These are phyloP conservation scores for Strigamia crassipes DNA, from an alignment of 2,888 invertebrate species.

Conservation along the genomic window DNA sequence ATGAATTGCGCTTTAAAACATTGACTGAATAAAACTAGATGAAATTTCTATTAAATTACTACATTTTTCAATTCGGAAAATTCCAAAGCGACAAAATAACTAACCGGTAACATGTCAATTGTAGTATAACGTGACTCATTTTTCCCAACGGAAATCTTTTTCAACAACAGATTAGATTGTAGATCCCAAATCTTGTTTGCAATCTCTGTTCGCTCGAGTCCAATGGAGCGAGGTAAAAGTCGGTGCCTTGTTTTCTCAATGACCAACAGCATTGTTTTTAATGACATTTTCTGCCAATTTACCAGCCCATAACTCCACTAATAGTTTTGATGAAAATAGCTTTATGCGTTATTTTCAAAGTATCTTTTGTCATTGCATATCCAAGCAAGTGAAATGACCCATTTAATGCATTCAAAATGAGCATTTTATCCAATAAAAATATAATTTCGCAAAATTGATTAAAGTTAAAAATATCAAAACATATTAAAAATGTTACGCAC, in stretches of 20 bases:
- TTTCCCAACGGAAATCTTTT: slow-evolving; percentile 16
- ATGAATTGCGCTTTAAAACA: too few relatives aligned
- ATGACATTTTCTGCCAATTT: slow-evolving; percentile 21
- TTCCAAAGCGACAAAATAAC: background rate
- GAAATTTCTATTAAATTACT: background rate
- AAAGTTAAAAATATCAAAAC: too few relatives aligned
- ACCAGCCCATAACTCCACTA: background rate
- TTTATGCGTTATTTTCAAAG: background rate
- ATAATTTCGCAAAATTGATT: too few relatives aligned
- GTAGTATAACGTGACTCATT: background rate
- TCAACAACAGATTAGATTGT: background rate
- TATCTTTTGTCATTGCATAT: background rate
- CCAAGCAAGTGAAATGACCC: too few relatives aligned
- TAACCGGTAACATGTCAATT: background rate
- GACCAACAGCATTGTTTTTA: background rate
- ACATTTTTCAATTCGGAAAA: background rate
- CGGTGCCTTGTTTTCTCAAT: background rate
- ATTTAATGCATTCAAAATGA: too few relatives aligned
- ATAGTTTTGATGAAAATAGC: background rate
- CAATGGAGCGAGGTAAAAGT: background rate
- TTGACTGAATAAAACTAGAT: background rate
- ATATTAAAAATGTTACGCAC: background rate
- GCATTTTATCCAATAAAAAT: too few relatives aligned
- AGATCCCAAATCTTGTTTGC: slow-evolving; percentile 10
- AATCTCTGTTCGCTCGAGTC: slow-evolving; percentile 4